These are phyloP conservation scores for Anastrepha ludens DNA, from an alignment of 1,140 invertebrate species.

Conservation along the genomic window DNA sequence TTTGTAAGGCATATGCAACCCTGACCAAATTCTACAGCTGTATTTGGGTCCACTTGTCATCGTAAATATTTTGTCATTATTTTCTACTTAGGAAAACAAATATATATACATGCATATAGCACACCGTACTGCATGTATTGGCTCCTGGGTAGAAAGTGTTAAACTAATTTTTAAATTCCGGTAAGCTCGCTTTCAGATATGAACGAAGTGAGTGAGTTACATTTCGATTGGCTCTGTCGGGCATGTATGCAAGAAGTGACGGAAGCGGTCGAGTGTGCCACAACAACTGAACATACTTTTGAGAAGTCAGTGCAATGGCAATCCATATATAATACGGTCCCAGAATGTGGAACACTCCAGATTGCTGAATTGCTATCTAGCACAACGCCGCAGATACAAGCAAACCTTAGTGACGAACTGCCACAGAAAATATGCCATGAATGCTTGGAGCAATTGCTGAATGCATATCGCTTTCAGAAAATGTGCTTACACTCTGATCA, in stretches of 20 bases:
- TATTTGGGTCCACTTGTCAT: no score
- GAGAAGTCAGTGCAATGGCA: conserved; percentile 16
- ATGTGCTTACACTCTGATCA: conserved; percentile 50
- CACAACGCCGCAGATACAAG: conserved; percentile 26
- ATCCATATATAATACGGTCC: not conserved
- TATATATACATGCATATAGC: no score
- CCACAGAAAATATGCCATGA: conserved; percentile 44
- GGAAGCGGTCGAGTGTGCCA: not conserved
- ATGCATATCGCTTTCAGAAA: conserved; percentile 38
- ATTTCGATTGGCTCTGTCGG: conserved; percentile 22
- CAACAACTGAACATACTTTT: not conserved
- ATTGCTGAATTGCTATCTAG: conserved; percentile 47
- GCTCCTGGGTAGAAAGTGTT: no score
- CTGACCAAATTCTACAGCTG: no score
- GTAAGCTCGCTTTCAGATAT: not conserved
- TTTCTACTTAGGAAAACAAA: no score
- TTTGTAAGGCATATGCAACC: no score
- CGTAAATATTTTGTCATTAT: no score
- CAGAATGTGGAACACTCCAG: not conserved
- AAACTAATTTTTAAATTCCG: no score
- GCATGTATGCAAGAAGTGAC: conserved; percentile 23
- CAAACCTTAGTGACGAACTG: conserved; percentile 1
- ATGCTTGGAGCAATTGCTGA: conserved; percentile 42
- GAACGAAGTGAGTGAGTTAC: not conserved
- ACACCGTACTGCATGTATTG: no score